Base-by-base conservation (phyloP, 2,797 vertebrate species). In the Odontamblyopus rebecca region DNA sequence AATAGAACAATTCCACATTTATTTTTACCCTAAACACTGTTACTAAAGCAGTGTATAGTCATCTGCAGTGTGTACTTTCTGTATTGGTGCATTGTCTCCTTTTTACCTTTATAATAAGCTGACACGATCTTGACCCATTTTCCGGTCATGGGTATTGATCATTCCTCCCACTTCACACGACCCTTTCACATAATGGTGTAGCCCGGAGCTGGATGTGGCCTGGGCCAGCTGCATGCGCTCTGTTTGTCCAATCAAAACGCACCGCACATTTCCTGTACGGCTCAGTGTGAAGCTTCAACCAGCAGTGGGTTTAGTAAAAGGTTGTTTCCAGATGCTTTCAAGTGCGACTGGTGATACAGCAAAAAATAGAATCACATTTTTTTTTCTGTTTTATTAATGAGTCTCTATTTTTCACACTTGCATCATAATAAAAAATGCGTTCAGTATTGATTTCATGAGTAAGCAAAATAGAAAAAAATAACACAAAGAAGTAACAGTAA, bases 201-300 rank as follows among this genome's bases (percentile, higher is more conserved):
- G 77, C 83, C 83, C 69, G 0, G 60, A 79, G 89, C 83, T 66
- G 27, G 60, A 9, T 70, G 65, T 70, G 77, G 73, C 78, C 79
- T 32, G 57, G 32, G 72, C 82, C 32, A 74, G 79, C 84, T 77
- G 38, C 35, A 38, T 38, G 35, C 54, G 79, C 83, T 92, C 92
- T 89, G 93, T 93, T 93, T 92, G 88, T 91, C 88, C 93, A 92
- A 92, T 93, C 91, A 93, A 92, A 89, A 83, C 79, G 79, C 71
- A 38, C 56, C 74, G 73, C 79, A 83, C 85, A 84, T 89, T 85
- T 88, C 87, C 72, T 84, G 79, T 54, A 74, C 78, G 86, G 84
- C 82, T 85, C 68, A 78, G 81, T 84, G 68, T 70, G 81, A 84
- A 62, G 73, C 76, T 75, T 85, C 67, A 80, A 78, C 80, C 83